Evolutionary conservation across 2,797 vertebrate genomes (phyloP).

Genomic region (Naso thynnoides): DNA sequence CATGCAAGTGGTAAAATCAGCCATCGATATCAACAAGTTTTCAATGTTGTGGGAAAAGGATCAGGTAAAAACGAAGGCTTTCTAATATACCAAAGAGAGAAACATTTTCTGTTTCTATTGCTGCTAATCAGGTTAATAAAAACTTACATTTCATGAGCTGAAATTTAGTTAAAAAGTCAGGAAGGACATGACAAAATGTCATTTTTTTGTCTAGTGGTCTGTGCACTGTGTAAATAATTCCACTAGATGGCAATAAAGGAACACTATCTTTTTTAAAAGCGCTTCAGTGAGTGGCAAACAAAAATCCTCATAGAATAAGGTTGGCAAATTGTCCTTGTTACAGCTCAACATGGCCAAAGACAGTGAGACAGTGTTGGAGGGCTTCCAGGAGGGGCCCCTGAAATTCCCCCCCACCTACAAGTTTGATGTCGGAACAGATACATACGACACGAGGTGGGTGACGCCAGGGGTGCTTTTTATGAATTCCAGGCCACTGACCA

Average conservation of each 20-base stretch:
- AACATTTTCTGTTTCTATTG: conserved; percentile 1
- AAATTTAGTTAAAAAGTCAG: background rate
- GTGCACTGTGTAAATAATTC: conserved; percentile 25
- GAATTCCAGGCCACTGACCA: conserved; percentile 45
- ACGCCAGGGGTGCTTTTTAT: conserved; percentile 3
- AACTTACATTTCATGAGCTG: background rate
- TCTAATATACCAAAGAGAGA: too few relatives aligned
- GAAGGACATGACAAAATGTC: background rate
- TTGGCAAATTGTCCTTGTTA: conserved; percentile 38
- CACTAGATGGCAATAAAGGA: conserved; percentile 63
- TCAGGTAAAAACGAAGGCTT: conserved; percentile 85
- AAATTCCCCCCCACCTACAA: conserved; percentile 98
- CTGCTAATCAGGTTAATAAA: background rate
- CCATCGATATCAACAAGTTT: conserved; percentile 92
- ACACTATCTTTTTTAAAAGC: background rate
- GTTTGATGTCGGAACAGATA: conserved; percentile 96
- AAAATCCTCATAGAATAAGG: background rate
- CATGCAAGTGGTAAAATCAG: conserved; percentile 92
- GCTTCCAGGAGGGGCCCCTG: conserved; percentile 94
- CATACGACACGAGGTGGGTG: conserved; percentile 95
- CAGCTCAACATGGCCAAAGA: conserved; percentile 97
- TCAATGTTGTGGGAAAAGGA: conserved; percentile 94
- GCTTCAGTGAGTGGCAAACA: background rate
- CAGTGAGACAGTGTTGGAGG: conserved; percentile 92
- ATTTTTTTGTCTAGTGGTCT: background rate